Evolutionary conservation across 2,113 vertebrate genomes (phyloP).

Genomic region (Panthera uncia): DNA sequence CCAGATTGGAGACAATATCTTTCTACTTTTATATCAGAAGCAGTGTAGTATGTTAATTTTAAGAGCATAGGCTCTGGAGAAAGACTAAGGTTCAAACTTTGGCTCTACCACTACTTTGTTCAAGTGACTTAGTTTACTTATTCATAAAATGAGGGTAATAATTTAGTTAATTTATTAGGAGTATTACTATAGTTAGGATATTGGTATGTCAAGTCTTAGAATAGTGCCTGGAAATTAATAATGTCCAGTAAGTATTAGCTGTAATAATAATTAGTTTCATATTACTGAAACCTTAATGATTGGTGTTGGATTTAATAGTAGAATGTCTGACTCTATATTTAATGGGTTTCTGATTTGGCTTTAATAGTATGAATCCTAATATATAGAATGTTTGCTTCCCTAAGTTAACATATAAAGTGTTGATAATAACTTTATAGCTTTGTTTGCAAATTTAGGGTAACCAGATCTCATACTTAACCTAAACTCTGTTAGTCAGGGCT

Average conservation of each 20-base stretch:
- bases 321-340: not conserved
- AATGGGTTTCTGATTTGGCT: conserved; percentile 11
- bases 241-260: not conserved
- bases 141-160: not conserved
- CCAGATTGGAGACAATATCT: not conserved
- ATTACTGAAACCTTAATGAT: not conserved
- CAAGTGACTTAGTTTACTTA: not conserved
- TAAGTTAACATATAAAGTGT: not conserved
- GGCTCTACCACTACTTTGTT: not conserved
- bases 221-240: not conserved
- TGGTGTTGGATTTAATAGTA: not conserved
- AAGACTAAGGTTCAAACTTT: not conserved
- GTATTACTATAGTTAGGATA: not conserved
- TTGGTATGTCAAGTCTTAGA: not conserved
- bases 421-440: not conserved
- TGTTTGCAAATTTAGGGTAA: not conserved
- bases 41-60: not conserved
- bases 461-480: not conserved
- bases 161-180: not conserved
- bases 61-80: not conserved
- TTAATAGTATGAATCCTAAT: not conserved
- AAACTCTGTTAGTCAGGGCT: not conserved
- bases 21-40: not conserved
- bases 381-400: not conserved
- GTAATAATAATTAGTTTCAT: not conserved